phyloP scores from a whole-genome alignment of 2,888 invertebrate genomes.

The Cremastinae sp. region DNA sequence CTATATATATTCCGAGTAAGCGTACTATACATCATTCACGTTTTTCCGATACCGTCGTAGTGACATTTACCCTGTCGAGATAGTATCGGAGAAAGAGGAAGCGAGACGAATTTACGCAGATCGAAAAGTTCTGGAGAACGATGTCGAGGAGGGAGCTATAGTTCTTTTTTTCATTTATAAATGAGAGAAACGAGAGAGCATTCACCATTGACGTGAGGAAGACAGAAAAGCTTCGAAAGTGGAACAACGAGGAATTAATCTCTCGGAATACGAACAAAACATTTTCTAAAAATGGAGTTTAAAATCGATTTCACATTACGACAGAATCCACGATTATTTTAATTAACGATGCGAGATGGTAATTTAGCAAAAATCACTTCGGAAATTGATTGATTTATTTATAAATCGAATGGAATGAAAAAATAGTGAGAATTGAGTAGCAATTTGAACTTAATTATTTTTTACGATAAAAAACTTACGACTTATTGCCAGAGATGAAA shows the following conservation, averaged over 20 bases:
- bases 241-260: conserved; percentile 22
- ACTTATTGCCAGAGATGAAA: too few species aligned
- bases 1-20: neutral
- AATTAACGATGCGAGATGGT: too few species aligned
- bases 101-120: neutral
- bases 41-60: conserved; percentile 34
- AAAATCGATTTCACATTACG: too few species aligned
- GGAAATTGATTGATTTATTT: too few species aligned
- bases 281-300: too few species aligned
- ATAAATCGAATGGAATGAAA: too few species aligned
- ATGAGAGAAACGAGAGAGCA: conserved; percentile 16
- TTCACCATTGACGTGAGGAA: conserved; percentile 30
- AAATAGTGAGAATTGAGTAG: too few species aligned
- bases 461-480: too few species aligned
- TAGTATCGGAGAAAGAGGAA: neutral
- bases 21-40: neutral
- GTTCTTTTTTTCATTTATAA: conserved; percentile 30
- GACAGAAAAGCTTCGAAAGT: conserved; percentile 39
- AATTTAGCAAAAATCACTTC: too few species aligned
- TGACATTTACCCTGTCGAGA: conserved; percentile 9
- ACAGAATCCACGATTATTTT: too few species aligned
- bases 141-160: conserved; percentile 9
- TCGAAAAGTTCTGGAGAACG: conserved; percentile 20
- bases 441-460: too few species aligned
- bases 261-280: too few species aligned